These are phyloP conservation scores for Neodiprion fabricii DNA, from an alignment of 1,140 invertebrate species.

Conservation along the genomic window DNA sequence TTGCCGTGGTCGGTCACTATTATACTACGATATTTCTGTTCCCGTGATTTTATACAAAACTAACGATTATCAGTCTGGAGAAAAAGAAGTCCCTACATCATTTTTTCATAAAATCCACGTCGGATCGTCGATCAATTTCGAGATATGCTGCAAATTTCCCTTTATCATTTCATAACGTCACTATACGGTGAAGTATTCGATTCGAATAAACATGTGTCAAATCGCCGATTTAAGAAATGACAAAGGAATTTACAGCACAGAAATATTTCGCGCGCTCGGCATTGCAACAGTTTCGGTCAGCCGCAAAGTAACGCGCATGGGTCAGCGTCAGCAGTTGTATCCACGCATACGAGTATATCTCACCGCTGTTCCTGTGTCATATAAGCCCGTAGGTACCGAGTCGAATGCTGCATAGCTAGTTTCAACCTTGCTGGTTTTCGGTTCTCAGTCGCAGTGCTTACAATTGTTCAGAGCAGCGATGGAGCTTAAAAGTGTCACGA, in stretches of 20 bases:
- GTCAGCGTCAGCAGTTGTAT: not conserved
- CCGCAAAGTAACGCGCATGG: not conserved
- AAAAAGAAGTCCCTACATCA: too few relatives aligned
- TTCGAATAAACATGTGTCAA: too few relatives aligned
- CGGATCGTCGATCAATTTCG: too few relatives aligned
- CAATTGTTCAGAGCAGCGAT: not conserved
- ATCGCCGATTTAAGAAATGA: not conserved
- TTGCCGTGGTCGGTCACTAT: too few relatives aligned
- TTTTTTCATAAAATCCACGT: too few relatives aligned
- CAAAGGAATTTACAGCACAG: not conserved
- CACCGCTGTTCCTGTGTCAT: not conserved
- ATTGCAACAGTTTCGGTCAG: not conserved
- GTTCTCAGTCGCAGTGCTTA: not conserved
- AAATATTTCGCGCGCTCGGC: not conserved
- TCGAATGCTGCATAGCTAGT: not conserved
- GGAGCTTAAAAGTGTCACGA: not conserved
- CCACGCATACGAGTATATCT: not conserved
- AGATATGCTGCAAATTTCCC: too few relatives aligned
- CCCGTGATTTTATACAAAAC: too few relatives aligned
- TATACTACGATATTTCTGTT: too few relatives aligned
- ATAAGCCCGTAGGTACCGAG: not conserved
- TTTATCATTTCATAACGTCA: too few relatives aligned
- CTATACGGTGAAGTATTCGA: too few relatives aligned
- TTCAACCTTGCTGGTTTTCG: not conserved
- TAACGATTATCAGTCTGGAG: too few relatives aligned